Conservation (phyloP, 2,113 vertebrate genomes). For the Castor canadensis region DNA sequence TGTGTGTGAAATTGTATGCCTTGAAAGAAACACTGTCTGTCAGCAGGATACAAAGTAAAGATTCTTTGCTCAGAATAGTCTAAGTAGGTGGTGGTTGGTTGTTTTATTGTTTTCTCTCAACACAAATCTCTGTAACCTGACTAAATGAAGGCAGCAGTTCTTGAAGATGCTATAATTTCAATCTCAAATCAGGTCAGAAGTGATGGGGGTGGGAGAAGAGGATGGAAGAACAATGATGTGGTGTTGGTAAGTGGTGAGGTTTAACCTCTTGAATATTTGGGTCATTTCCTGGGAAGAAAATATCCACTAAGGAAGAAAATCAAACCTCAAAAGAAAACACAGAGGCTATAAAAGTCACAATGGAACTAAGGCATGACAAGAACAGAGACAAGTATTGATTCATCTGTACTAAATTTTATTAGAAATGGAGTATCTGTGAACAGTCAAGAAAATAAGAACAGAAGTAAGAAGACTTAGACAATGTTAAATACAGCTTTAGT, state of each 20-base stretch:
- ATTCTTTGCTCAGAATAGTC: slow-evolving; percentile 70
- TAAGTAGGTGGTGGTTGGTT: slow-evolving; percentile 47
- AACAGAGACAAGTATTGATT: slow-evolving; percentile 51
- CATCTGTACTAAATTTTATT: slow-evolving; percentile 24
- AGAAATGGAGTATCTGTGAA: slow-evolving; percentile 4
- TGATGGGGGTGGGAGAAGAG: neutral
- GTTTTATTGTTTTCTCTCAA: slow-evolving; percentile 55
- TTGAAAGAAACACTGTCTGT: slow-evolving; percentile 75
- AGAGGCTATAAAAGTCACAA: slow-evolving; percentile 42
- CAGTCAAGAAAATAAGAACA: neutral
- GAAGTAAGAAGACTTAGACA: neutral
- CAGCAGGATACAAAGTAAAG: slow-evolving; percentile 73
- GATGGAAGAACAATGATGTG: neutral
- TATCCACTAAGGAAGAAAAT: slow-evolving; percentile 25
- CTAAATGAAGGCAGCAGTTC: slow-evolving; percentile 39
- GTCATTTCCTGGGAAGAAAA: neutral
- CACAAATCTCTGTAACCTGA: slow-evolving; percentile 36
- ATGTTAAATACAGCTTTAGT: neutral
- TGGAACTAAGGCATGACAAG: slow-evolving; percentile 10
- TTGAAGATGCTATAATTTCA: slow-evolving; percentile 22
- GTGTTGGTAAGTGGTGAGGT: neutral
- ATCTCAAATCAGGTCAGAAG: slow-evolving; percentile 37
- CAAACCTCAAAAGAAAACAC: slow-evolving; percentile 33
- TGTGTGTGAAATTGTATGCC: slow-evolving; percentile 59
- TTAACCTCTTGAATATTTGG: slow-evolving; percentile 51